A percentile compares a stretch with the other conserved stretches of the same genome.
Conservation (phyloP, 2,797 vertebrate species). For the Geotrypetes seraphini region DNA sequence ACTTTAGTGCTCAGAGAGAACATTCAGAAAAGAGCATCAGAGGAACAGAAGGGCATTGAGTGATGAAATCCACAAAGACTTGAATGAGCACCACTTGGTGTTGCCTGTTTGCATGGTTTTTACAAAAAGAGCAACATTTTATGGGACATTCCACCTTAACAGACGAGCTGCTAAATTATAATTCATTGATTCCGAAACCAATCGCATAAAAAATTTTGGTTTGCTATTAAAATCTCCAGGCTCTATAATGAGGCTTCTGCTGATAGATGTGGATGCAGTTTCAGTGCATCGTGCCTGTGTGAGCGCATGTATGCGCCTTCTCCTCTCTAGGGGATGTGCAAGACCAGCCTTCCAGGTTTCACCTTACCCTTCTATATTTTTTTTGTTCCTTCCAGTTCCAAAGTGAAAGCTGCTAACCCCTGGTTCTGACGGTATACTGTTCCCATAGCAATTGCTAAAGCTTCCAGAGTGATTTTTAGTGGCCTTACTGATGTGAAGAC, state of each 20-base stretch:
- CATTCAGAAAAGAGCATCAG: no score
- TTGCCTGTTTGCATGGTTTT: no score
- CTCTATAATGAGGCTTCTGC: conserved; percentile 62
- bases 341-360: conserved; percentile 27
- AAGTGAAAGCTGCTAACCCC: conserved; percentile 19
- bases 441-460: conserved; percentile 6
- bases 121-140: conserved; percentile 4
- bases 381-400: conserved; percentile 15
- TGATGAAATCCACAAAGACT: conserved; percentile 10
- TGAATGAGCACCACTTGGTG: conserved; percentile 11
- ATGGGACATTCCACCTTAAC: conserved; percentile 20
- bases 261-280: conserved; percentile 54
- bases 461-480: conserved; percentile 6
- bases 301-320: no score
- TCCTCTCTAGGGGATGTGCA: conserved; percentile 30
- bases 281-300: conserved; percentile 32
- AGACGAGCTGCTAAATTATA: conserved; percentile 26
- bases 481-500: neutral
- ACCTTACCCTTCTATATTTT: conserved; percentile 11
- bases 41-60: accelerated
- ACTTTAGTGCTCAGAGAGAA: neutral
- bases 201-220: conserved; percentile 59
- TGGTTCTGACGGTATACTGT: conserved; percentile 13
- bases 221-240: conserved; percentile 60
- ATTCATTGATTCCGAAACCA: conserved; percentile 43